Evolutionary conservation across 1,140 invertebrate species (phyloP), one percentile per base, ranked within the genome.

Genomic region (Hetaerina americana): DNA sequence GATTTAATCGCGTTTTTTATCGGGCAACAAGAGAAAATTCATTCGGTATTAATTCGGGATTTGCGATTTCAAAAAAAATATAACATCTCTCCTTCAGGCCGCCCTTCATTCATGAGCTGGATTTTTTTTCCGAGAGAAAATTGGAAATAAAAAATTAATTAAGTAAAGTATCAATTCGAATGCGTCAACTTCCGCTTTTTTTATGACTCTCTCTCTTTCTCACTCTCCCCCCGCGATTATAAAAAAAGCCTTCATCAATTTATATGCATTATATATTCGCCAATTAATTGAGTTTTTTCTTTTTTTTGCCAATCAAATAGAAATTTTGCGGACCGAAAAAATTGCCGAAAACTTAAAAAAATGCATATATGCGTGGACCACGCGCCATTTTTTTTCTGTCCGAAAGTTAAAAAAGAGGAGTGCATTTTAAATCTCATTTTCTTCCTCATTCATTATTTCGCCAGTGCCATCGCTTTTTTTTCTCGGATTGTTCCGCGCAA

Each of bases 121-220:
- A 12, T 12, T n/a, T 57, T 57, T 57, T 57, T 57, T 57, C 15
- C 2, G 40, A n/a, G n/a, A 57, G 40, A 57, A 57, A 57, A 57
- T 57, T 57, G 40, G 40, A 57, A 57, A 57, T 57, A 57, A 57
- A 57, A 57, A 57, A 57, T 57, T 57, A 57, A 57, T 57, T 57
- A 57, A 57, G 40, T 57, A 57, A 57, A 57, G 40, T 57, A 57
- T 57, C 40, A 18, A 18, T 40, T 40, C 40, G 40, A n/a, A 57
- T 57, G 10, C 40, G 40, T 57, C 40, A 57, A 57, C 2, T 10
- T 57, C 40, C 40, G 2, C 22, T n/a, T n/a, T n/a, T n/a, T n/a
- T n/a, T n/a, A n/a, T n/a, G n/a, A n/a, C 10, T 57, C 40, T 57
- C 40, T 57, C 40, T 12, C 40, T 57, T 12, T 8, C 18, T 40